These are phyloP conservation scores for Branchipolynoe longqiensis DNA, from an alignment of 2,888 invertebrate genomes.

Conservation along the genomic window DNA sequence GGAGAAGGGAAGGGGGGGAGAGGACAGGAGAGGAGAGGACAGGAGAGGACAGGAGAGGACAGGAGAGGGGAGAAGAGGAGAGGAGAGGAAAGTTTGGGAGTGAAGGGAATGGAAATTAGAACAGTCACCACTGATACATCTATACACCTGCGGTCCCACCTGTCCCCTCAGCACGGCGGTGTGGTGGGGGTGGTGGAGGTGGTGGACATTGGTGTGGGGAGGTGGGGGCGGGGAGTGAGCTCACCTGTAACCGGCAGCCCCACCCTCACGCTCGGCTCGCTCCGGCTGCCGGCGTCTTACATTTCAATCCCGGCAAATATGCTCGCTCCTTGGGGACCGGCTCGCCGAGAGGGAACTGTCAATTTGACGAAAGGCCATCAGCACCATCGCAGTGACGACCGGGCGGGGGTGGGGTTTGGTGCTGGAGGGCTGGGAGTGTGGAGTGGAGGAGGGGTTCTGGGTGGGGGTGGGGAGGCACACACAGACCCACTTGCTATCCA, in stretches of 20 bases:
- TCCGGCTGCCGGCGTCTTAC: not conserved
- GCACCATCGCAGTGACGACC: not conserved
- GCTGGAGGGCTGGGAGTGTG: not conserved
- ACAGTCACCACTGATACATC: constrained; percentile 4
- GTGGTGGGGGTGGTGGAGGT: too few relatives aligned
- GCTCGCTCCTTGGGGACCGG: not conserved
- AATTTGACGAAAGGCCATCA: constrained; percentile 22
- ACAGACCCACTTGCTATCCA: too few relatives aligned
- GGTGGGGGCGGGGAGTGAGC: too few relatives aligned
- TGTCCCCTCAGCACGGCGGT: constrained; percentile 19
- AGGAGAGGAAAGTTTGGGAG: not conserved
- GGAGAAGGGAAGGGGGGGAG: not conserved
- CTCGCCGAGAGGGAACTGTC: constrained; percentile 7
- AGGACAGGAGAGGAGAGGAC: constrained; percentile 1
- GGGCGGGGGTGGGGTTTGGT: not conserved
- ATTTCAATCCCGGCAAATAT: constrained; percentile 30
- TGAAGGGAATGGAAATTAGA: constrained; percentile 1
- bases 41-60: not conserved
- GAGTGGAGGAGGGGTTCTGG: too few relatives aligned
- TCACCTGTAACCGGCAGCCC: constrained; percentile 23
- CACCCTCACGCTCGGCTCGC: not conserved
- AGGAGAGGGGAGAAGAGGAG: not conserved
- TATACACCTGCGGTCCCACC: constrained; percentile 19
- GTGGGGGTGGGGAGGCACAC: too few relatives aligned
- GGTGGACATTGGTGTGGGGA: too few relatives aligned